These are phyloP conservation scores for Diplolepis rosae DNA, from an alignment of 2,888 invertebrate species.

Conservation along the genomic window DNA sequence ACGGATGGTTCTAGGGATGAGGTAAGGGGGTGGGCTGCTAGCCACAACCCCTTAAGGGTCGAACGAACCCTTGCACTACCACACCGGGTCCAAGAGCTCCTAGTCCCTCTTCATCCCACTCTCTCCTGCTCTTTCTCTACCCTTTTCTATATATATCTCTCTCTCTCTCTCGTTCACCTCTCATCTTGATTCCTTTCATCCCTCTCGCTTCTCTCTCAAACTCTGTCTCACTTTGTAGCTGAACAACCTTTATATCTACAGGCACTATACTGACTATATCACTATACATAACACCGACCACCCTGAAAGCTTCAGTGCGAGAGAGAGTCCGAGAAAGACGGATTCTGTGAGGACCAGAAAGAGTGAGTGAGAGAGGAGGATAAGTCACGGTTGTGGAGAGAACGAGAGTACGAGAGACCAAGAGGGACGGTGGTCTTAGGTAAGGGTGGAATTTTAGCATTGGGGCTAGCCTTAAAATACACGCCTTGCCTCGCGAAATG, in stretches of 20 bases:
- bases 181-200: conserved; percentile 40
- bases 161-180: conserved; percentile 34
- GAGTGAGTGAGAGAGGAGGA: conserved; percentile 45
- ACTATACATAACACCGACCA: conserved; percentile 59
- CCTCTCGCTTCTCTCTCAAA: conserved; percentile 36
- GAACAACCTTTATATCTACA: conserved; percentile 71
- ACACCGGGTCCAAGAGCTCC: conserved; percentile 65
- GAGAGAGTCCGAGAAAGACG: conserved; percentile 43
- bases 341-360: conserved; percentile 39
- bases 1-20: conserved; percentile 53
- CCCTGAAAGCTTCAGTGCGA: conserved; percentile 59
- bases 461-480: conserved; percentile 69
- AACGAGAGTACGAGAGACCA: conserved; percentile 30
- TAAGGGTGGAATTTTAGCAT: conserved; percentile 69
- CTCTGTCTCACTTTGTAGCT: conserved; percentile 50
- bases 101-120: conserved; percentile 49
- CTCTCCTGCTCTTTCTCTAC: conserved; percentile 36
- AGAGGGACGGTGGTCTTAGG: conserved; percentile 48
- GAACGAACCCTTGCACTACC: conserved; percentile 71
- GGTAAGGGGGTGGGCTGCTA: conserved; percentile 66
- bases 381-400: conserved; percentile 31
- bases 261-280: conserved; percentile 52
- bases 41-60: conserved; percentile 74
- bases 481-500: conserved; percentile 66
- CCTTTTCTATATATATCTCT: conserved; percentile 39